Conservation (phyloP, 1,140 invertebrate genomes). For the Samia ricini region DNA sequence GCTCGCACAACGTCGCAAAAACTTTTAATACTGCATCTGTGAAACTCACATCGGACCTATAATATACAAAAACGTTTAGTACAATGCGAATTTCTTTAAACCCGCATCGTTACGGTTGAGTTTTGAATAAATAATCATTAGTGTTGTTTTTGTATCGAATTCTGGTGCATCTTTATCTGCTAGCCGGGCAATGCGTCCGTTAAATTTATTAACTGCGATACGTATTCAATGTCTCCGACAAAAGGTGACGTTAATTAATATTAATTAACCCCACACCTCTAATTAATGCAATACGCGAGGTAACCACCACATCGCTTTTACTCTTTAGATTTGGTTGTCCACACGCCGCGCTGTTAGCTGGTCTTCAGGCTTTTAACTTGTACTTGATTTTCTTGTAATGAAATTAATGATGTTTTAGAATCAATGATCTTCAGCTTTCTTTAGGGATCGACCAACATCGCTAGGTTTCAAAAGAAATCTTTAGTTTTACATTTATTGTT, state of each 20-base stretch:
- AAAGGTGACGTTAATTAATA: slow-evolving; percentile 76
- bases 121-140: not conserved
- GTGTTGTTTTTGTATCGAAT: slow-evolving; percentile 11
- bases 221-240: slow-evolving; percentile 68
- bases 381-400: no score
- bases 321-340: not conserved
- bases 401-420: no score
- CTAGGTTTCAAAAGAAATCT: no score
- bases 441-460: no score
- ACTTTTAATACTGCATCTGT: slow-evolving; percentile 22
- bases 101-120: not conserved
- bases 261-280: slow-evolving; percentile 74
- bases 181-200: slow-evolving; percentile 52
- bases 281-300: slow-evolving; percentile 74
- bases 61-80: not conserved
- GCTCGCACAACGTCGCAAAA: slow-evolving; percentile 25
- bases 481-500: no score
- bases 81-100: not conserved
- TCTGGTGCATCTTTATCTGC: slow-evolving; percentile 60
- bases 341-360: slow-evolving; percentile 2
- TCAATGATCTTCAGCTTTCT: no score
- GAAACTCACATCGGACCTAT: slow-evolving; percentile 20
- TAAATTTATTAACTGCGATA: slow-evolving; percentile 77
- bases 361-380: not conserved
- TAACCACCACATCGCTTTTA: slow-evolving; percentile 16